Evolutionary conservation across 2,113 vertebrate genomes (phyloP), one percentile per base, ranked within the genome.

Genomic region (Aix galericulata): DNA sequence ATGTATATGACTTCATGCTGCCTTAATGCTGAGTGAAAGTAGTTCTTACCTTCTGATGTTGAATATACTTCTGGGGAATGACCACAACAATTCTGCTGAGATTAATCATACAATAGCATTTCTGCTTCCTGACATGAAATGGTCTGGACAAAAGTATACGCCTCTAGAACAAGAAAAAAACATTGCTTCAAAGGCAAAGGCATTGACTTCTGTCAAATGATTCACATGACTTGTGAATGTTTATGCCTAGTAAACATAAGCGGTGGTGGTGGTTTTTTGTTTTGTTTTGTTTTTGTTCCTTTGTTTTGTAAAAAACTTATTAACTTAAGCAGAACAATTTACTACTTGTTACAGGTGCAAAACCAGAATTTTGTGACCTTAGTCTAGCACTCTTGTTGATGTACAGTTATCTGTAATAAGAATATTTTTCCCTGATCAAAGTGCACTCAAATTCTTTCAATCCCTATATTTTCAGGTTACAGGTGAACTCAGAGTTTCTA

Each of bases 1-100:
- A 79, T 95, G 94, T 64, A 12, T 88, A 91, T 79, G 82, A 92
- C 73, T 93, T 88, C 87, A 86, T 82, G 8, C 25, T 79, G 74
- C 82, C 40, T 83, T 40, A 81, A 58, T 55, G 76, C 66, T 89
- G 50, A 85, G n/a, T 72, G 84, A 88, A 87, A 87, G 73, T 69
- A 77, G 25, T 59, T 75, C 62, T 74, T 92, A n/a, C 60, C 38
- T 91, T 80, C 52, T 71, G 46, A 32, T 75, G 62, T 14, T 80
- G 46, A 78, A 53, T 34, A 8, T 14, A 11, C 48, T 46, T 83
- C 14, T 10, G 75, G 53, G 73, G 66, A 93, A 76, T 62, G 64
- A 72, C 75, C 1, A 0, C 52, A 31, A 38, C 62, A 58, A 78
- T 90, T 73, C 42, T 89, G 20, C 48, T 69, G 36, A 73, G 29